phyloP scores from a whole-genome alignment of 2,797 vertebrate genomes.

The Propithecus deckenii region DNA sequence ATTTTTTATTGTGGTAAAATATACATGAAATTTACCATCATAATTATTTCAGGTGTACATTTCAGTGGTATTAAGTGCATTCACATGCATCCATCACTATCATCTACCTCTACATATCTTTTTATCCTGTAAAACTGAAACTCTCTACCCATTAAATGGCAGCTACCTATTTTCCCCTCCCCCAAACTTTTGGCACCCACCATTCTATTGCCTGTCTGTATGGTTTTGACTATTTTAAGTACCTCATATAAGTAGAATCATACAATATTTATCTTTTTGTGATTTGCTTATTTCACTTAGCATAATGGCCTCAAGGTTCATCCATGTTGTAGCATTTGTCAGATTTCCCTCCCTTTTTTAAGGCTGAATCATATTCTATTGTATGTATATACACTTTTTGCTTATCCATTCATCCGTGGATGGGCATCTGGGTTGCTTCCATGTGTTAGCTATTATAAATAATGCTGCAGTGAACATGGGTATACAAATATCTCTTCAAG shows the following conservation, averaged over 20 bases:
- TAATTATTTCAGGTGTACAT: background rate
- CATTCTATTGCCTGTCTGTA: background rate
- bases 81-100: background rate
- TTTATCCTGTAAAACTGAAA: background rate
- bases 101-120: no score
- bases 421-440: background rate
- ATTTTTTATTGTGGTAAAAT: background rate
- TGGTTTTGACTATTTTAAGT: background rate
- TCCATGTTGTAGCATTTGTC: background rate
- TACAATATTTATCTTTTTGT: background rate
- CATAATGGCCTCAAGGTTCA: background rate
- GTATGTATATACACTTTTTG: background rate
- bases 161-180: background rate
- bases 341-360: background rate
- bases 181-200: background rate
- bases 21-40: background rate
- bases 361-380: background rate
- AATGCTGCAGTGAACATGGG: background rate
- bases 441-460: no score
- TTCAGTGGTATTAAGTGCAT: background rate
- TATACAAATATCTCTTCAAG: background rate
- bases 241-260: background rate
- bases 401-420: background rate
- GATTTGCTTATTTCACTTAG: background rate
- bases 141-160: background rate